phyloP scores from a whole-genome alignment of 2,797 vertebrate genomes.

The Zalophus californianus region DNA sequence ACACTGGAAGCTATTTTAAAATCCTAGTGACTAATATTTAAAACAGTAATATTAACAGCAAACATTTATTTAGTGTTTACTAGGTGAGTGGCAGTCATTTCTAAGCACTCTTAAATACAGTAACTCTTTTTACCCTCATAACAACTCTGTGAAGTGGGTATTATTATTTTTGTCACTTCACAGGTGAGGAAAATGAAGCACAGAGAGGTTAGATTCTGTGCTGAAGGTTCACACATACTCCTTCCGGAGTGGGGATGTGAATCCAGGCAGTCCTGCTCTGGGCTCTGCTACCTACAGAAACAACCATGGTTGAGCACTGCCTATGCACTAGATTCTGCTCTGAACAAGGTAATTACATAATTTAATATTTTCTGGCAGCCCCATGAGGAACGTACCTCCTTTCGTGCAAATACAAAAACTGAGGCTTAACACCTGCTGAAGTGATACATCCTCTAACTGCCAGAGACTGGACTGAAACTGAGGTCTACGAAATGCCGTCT shows the following conservation, averaged over 20 bases:
- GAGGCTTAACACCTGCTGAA: neutral
- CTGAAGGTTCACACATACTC: neutral
- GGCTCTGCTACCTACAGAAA: neutral
- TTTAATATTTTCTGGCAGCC: neutral
- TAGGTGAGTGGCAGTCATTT: neutral
- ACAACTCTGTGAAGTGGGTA: neutral
- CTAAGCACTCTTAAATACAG: neutral
- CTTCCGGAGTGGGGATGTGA: neutral
- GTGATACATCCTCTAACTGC: neutral
- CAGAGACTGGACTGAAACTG: neutral
- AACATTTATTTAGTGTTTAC: neutral
- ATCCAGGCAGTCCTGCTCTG: neutral
- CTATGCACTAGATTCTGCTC: neutral
- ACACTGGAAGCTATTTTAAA: neutral
- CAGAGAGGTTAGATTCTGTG: too few relatives aligned
- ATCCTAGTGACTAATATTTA: neutral
- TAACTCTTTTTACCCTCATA: neutral
- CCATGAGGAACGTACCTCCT: neutral
- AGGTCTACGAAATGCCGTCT: neutral
- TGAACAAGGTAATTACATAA: neutral
- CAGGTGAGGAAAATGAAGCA: neutral
- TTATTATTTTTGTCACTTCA: neutral
- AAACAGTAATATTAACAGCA: neutral
- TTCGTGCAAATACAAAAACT: neutral
- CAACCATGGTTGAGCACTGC: neutral